A percentile compares a stretch with the other conserved stretches of the same genome.
Conservation (phyloP, 2,113 vertebrate genomes). For the Copsychus sechellarum region DNA sequence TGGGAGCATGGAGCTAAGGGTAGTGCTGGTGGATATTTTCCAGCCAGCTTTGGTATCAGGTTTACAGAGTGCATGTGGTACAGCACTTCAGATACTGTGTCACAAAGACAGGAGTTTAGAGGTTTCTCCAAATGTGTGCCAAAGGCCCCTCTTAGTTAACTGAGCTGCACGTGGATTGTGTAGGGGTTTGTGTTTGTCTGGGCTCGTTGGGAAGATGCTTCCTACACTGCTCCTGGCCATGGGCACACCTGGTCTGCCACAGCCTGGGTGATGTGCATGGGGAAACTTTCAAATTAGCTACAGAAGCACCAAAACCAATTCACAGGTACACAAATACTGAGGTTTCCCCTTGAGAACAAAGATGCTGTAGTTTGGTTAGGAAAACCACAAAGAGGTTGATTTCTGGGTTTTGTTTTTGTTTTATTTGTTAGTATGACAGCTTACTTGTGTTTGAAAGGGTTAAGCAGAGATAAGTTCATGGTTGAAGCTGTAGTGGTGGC, state of each 20-base stretch:
- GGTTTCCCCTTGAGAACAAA: background rate
- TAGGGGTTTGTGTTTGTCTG: background rate
- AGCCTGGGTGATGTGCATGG: background rate
- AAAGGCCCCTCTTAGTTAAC: background rate
- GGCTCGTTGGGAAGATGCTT: background rate
- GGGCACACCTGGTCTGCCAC: background rate
- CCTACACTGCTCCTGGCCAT: fast-evolving
- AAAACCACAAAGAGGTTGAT: background rate
- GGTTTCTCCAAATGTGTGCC: background rate
- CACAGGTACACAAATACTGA: background rate
- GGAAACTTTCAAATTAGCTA: background rate
- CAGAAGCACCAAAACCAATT: background rate
- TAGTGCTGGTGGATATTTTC: background rate
- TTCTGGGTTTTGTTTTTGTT: background rate
- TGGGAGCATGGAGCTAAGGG: background rate
- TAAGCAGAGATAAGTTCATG: background rate
- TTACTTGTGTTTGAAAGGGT: background rate
- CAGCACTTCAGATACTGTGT: background rate
- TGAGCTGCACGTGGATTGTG: background rate
- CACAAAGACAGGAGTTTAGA: background rate
- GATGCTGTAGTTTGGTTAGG: background rate
- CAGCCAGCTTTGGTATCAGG: background rate
- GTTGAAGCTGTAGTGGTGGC: background rate
- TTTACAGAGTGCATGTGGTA: background rate
- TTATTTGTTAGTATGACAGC: background rate